Evolutionary conservation across 2,113 vertebrate genomes (phyloP).

Genomic region (Actinemys pallida): DNA sequence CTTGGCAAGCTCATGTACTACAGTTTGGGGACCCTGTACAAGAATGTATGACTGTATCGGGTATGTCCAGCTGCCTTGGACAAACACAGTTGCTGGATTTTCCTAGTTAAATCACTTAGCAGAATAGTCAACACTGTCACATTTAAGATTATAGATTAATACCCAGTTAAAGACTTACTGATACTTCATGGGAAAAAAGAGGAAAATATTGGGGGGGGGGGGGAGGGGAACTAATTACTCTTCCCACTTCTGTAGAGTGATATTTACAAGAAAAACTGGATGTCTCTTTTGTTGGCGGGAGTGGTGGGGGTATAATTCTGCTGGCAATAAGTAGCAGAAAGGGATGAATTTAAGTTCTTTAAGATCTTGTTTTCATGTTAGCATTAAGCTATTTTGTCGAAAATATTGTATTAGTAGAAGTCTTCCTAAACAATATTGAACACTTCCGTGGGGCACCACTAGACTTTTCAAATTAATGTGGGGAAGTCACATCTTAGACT

Average conservation of each 20-base stretch:
- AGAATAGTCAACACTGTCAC: not conserved
- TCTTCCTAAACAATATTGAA: not conserved
- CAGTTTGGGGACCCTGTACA: not conserved
- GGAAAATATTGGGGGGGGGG: not conserved
- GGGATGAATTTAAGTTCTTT: not conserved
- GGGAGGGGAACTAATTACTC: not conserved
- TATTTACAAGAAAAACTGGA: not conserved
- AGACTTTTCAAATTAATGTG: not conserved
- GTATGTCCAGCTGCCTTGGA: not conserved
- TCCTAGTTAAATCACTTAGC: not conserved
- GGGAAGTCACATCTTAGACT: not conserved
- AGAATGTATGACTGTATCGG: not conserved
- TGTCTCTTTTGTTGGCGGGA: not conserved
- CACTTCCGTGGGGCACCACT: not conserved
- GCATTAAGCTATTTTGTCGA: not conserved
- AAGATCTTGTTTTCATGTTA: not conserved
- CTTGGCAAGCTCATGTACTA: not conserved
- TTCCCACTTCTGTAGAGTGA: not conserved
- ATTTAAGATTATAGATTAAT: not conserved
- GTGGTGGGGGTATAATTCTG: not conserved
- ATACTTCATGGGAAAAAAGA: not conserved
- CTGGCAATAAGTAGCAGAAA: not conserved
- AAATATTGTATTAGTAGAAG: not conserved
- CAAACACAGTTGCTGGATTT: not conserved
- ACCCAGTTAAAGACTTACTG: not conserved